Conservation (phyloP, 2,888 invertebrate genomes). For the Exephanes ischioxanthus region DNA sequence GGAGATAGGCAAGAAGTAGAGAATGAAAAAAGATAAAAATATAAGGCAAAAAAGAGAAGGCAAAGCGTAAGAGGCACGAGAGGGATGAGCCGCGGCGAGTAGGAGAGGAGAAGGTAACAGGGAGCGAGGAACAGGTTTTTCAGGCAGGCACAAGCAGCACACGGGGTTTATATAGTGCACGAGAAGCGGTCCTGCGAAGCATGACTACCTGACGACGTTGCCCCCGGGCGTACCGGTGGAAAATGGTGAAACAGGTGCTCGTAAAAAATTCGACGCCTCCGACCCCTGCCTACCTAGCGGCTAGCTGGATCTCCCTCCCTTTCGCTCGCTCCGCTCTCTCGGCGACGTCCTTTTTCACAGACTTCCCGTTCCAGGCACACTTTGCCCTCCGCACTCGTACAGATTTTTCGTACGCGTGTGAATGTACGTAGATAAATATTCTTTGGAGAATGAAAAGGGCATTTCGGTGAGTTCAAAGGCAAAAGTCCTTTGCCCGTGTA, state of each 20-base stretch:
- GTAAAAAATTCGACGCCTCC: conserved; percentile 71
- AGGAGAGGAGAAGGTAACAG: conserved; percentile 58
- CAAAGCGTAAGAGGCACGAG: conserved; percentile 4
- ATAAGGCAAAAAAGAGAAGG: conserved; percentile 26
- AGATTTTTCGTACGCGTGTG: conserved; percentile 11
- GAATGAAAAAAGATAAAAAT: conserved; percentile 48
- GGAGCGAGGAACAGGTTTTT: conserved; percentile 80
- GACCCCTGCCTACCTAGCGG: conserved; percentile 16
- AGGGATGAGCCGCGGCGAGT: conserved; percentile 18
- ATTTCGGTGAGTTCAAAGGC: conserved; percentile 31
- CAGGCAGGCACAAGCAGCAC: conserved; percentile 74
- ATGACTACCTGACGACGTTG: conserved; percentile 81
- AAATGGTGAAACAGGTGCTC: conserved; percentile 81
- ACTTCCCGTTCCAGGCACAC: conserved; percentile 47
- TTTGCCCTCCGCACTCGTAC: neutral
- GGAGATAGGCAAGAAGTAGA: conserved; percentile 36
- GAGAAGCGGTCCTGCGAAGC: conserved; percentile 75
- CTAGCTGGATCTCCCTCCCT: conserved; percentile 13
- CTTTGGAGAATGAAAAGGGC: conserved; percentile 10
- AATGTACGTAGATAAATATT: conserved; percentile 18
- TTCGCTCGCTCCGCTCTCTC: conserved; percentile 25
- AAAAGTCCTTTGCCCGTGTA: neutral
- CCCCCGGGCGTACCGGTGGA: conserved; percentile 76
- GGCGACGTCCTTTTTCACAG: conserved; percentile 25
- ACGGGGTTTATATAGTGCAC: conserved; percentile 66